Percentiles rank a stretch among this genome's conserved stretches.
Evolutionary conservation across 2,888 invertebrate species (phyloP).

Genomic region (Clistopyga incitator): DNA sequence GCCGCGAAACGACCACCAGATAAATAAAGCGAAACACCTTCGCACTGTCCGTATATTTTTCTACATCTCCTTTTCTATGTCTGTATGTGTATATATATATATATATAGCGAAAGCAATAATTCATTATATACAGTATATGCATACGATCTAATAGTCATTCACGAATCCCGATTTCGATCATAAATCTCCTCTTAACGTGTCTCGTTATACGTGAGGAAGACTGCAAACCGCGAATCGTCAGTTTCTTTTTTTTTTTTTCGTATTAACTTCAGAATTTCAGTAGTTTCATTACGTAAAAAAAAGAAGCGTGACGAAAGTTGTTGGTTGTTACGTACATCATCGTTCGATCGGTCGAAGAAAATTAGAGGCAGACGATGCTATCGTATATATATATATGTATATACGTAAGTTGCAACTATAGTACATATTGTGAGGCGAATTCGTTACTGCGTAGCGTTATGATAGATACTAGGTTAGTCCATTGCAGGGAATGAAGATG

Average conservation of each 20-base stretch:
- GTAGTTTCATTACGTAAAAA: slow-evolving; percentile 71
- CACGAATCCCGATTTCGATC: slow-evolving; percentile 63
- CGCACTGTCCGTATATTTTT: slow-evolving; percentile 32
- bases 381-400: background rate
- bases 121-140: slow-evolving; percentile 21
- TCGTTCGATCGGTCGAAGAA: slow-evolving; percentile 44
- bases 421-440: background rate
- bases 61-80: background rate
- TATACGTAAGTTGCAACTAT: background rate
- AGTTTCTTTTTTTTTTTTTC: slow-evolving; percentile 63
- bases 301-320: slow-evolving; percentile 35
- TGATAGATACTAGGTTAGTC: slow-evolving; percentile 36
- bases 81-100: background rate
- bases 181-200: slow-evolving; percentile 55
- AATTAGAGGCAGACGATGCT: slow-evolving; percentile 32
- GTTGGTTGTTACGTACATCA: slow-evolving; percentile 41
- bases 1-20: slow-evolving; percentile 32
- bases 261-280: slow-evolving; percentile 51
- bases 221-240: slow-evolving; percentile 28
- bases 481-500: slow-evolving; percentile 51
- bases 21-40: slow-evolving; percentile 53
- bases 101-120: slow-evolving; percentile 18
- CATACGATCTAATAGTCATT: slow-evolving; percentile 25
- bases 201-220: slow-evolving; percentile 59
- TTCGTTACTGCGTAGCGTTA: slow-evolving; percentile 47